These are phyloP conservation scores for Parnassius apollo DNA, from an alignment of 2,888 invertebrate genomes.

Conservation along the genomic window DNA sequence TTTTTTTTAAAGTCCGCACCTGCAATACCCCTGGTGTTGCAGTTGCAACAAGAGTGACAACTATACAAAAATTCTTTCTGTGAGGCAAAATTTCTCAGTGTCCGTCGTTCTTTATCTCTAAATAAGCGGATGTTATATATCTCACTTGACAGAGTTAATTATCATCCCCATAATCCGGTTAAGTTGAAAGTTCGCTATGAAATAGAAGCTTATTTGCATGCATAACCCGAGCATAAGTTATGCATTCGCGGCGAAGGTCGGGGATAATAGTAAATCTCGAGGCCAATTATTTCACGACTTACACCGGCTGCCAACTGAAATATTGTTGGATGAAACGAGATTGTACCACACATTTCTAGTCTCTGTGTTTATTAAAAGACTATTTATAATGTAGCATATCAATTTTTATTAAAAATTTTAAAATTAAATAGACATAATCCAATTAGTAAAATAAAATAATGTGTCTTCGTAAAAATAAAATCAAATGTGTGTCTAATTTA, in stretches of 20 bases:
- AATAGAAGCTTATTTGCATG: constrained; percentile 41
- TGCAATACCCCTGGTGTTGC: too few species aligned
- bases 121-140: constrained; percentile 11
- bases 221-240: constrained; percentile 26
- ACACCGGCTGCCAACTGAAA: constrained; percentile 37
- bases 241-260: constrained; percentile 30
- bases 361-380: constrained; percentile 16
- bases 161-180: constrained; percentile 16
- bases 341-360: constrained; percentile 8
- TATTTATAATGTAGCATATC: constrained; percentile 18
- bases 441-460: too few species aligned
- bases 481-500: too few species aligned
- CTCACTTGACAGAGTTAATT: constrained; percentile 10
- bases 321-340: constrained; percentile 23
- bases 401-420: constrained; percentile 5
- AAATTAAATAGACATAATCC: too few species aligned
- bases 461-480: too few species aligned
- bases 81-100: too few species aligned
- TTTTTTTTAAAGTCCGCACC: too few species aligned
- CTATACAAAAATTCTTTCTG: too few species aligned
- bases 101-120: background rate
- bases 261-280: constrained; percentile 46
- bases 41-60: too few species aligned
- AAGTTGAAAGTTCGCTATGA: constrained; percentile 36
- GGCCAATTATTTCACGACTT: constrained; percentile 54